These are phyloP conservation scores for Drosophila murphyi DNA, from an alignment of 1,140 invertebrate genomes.

Conservation along the genomic window DNA sequence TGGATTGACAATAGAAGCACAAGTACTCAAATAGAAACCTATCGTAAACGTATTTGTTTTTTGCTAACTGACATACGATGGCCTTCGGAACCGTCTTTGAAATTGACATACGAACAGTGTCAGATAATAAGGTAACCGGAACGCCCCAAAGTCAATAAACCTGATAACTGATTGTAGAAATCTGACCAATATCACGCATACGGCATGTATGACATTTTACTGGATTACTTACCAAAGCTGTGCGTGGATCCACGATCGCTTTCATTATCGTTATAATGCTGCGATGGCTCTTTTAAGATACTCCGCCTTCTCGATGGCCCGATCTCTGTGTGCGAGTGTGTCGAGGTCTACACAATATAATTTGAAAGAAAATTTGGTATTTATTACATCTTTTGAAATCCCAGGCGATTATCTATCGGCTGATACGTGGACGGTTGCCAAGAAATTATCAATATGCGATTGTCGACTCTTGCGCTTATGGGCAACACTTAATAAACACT, in stretches of 20 bases:
- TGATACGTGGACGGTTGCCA: slow-evolving; percentile 7
- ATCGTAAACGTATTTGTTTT: slow-evolving; percentile 27
- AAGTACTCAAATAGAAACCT: slow-evolving; percentile 40
- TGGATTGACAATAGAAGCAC: slow-evolving; percentile 59
- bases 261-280: slow-evolving; percentile 68
- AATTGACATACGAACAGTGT: slow-evolving; percentile 2
- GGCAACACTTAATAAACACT: slow-evolving; percentile 9
- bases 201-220: slow-evolving; percentile 1
- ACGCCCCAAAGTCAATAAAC: slow-evolving; percentile 18
- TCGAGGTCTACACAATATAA: slow-evolving; percentile 60
- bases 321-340: slow-evolving; percentile 77
- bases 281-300: slow-evolving; percentile 86
- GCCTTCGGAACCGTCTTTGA: slow-evolving; percentile 26
- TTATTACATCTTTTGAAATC: slow-evolving; percentile 34
- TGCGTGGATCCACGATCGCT: slow-evolving; percentile 76
- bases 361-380: slow-evolving; percentile 8
- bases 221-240: slow-evolving; percentile 69
- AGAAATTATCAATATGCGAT: slow-evolving; percentile 30
- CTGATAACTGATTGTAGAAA: slow-evolving; percentile 11
- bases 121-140: slow-evolving; percentile 1
- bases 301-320: slow-evolving; percentile 88
- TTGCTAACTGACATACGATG: slow-evolving; percentile 14
- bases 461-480: slow-evolving; percentile 22
- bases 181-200: slow-evolving; percentile 22
- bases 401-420: slow-evolving; percentile 33